These are phyloP conservation scores for Azorinus chamasolen DNA, from an alignment of 2,888 invertebrate species.

Conservation along the genomic window DNA sequence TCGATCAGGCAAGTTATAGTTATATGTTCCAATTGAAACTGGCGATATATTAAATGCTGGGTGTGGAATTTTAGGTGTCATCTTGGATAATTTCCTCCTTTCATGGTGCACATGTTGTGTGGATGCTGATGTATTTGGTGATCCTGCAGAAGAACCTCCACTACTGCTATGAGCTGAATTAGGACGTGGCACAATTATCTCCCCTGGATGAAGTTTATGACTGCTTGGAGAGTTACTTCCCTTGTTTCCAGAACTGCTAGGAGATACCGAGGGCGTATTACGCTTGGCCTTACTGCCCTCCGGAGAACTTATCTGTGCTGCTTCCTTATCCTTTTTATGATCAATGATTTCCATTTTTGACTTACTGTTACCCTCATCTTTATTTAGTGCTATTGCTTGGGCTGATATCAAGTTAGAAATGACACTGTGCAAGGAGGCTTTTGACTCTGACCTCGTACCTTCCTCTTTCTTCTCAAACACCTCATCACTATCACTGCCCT, in stretches of 20 bases:
- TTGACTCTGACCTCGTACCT: conserved; percentile 21
- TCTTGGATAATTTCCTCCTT: conserved; percentile 26
- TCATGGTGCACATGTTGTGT: conserved; percentile 26
- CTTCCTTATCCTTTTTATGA: conserved; percentile 11
- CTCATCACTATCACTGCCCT: conserved; percentile 50
- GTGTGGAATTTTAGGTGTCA: conserved; percentile 46
- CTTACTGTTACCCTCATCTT: conserved; percentile 57
- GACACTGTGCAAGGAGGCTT: conserved; percentile 67
- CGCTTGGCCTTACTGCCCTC: conserved; percentile 15
- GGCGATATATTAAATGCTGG: conserved; percentile 63
- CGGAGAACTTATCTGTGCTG: neutral
- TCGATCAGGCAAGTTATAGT: conserved; percentile 81
- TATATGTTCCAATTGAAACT: conserved; percentile 58
- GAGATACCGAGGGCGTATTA: conserved; percentile 2
- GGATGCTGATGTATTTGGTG: conserved; percentile 25
- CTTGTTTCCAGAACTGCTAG: conserved; percentile 23
- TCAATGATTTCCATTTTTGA: conserved; percentile 11
- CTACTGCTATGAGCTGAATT: conserved; percentile 40
- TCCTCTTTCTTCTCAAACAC: conserved; percentile 48
- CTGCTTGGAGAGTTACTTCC: conserved; percentile 22
- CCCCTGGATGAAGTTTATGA: conserved; percentile 18
- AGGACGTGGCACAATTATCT: conserved; percentile 31
- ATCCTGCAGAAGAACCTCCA: conserved; percentile 28
- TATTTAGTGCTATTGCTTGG: conserved; percentile 45
- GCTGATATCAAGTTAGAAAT: conserved; percentile 75